Evolutionary conservation across 64 coral and sea anemone species (phyloP), one percentile per base, ranked within the genome.

Genomic region (Hydrozoanthus tunicans): DNA sequence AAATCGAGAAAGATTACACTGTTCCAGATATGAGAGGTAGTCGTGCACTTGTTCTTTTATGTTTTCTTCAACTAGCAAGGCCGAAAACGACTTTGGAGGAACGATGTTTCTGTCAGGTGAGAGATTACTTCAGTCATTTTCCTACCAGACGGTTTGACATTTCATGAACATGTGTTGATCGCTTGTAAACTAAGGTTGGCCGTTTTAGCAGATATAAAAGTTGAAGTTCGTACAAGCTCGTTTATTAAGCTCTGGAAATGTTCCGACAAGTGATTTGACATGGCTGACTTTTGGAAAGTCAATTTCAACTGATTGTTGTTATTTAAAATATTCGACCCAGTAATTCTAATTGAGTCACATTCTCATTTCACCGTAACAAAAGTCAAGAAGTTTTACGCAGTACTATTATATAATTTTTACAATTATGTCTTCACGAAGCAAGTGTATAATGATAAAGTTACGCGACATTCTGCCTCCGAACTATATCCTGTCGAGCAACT

Each of bases 31-130:
- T 94, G 93, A 91, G 82, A 84, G 26, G 86, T 62, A 26, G 82
- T 70, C 85, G 15, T 84, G 70, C 56, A 69, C 56, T 94, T 75
- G 82, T 59, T 0, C 15, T 94, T 23, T 89, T 71, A 70, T 89
- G 77, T 56, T 78, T 94, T 54, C 53, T 91, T 77, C 82, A 70
- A 79, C 67, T 94, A 20, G 72, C 32, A 12, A 77, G 24, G n/a
- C 93, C 88, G 8, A 59, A 70, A 78, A n/a, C 53, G 6, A 17
- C 56, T 25, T 43, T 25, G 4, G 14, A 58, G 13, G 95, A 97
- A 14, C 89, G 89, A 72, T 97, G 95, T 58, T 97, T 97, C 77
- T 97, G 95, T 70, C 81, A 94, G 95, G 95, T 94, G 6, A 84
- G 83, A 56, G 13, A 6, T 17, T 17, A 3, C 5, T 43, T 86